Evolutionary conservation across 1,140 invertebrate species (phyloP).

Genomic region (Idris sp.): DNA sequence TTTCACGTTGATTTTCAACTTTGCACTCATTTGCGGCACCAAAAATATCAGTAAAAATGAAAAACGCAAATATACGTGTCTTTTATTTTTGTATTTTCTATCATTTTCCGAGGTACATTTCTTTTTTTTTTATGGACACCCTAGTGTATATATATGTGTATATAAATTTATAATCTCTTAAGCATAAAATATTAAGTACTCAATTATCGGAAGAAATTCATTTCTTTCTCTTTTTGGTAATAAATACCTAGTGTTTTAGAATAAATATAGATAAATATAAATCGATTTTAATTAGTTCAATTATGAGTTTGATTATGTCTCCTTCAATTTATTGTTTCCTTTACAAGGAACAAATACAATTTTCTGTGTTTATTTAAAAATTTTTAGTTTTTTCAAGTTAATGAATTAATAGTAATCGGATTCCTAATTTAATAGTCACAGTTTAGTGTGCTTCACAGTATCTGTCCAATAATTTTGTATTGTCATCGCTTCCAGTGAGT

Average conservation of each 20-base stretch:
- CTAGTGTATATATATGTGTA: slow-evolving; percentile 18
- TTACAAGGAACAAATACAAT: too few species aligned
- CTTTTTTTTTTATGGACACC: too few species aligned
- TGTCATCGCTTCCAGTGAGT: slow-evolving; percentile 94
- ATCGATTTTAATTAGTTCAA: neutral
- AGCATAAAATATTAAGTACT: slow-evolving; percentile 41
- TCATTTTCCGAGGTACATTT: too few species aligned
- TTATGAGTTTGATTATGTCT: too few species aligned
- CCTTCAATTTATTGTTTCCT: too few species aligned
- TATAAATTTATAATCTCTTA: slow-evolving; percentile 26
- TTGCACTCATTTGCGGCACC: too few species aligned
- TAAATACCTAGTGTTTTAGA: neutral
- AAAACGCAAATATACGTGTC: too few species aligned
- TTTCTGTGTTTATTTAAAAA: neutral
- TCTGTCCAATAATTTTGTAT: slow-evolving; percentile 96
- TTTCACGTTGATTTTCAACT: too few species aligned
- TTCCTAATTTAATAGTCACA: slow-evolving; percentile 80
- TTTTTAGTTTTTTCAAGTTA: neutral
- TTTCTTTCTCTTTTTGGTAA: slow-evolving; percentile 11
- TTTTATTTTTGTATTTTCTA: too few species aligned
- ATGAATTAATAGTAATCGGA: slow-evolving; percentile 53
- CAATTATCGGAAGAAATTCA: slow-evolving; percentile 22
- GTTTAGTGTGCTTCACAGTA: slow-evolving; percentile 93
- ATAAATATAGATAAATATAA: neutral
- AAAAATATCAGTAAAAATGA: too few species aligned